Base-by-base conservation (phyloP, 2,888 invertebrate genomes). In the Brachylomia viminalis region DNA sequence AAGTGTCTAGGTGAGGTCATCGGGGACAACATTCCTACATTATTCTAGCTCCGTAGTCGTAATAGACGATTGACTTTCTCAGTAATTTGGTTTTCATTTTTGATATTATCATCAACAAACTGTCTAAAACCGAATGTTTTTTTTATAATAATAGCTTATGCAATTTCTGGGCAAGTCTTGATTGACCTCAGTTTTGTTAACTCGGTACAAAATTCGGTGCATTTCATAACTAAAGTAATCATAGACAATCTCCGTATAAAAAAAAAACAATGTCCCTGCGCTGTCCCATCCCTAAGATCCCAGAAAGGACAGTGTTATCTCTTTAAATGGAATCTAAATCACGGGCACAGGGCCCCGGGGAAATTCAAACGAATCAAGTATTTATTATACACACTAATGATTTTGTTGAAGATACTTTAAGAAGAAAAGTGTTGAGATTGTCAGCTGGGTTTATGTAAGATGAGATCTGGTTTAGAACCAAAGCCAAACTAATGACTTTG, bases 251-350 rank as follows among this genome's bases (percentile, higher is more conserved):
- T 33, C 20, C 33, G 6, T 49, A 8, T 49, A 27, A 27, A 72
- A 75, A 75, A 84, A n/a, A 13, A 10, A 6, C 61, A 67, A 72
- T 61, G 15, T 42, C 67, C 67, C 69, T 58, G 27, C 52, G 30
- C 49, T 20, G 17, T 56, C 42, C 54, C 54, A 68, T 17, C 62
- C 23, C 38, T 38, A 73, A 27, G 81, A 84, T 58, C 75, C 69
- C 68, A 77, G 74, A 59, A 72, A 79, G 76, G 79, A 79, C 75
- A 75, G 77, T 77, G 78, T 86, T 88, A 88, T 87, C 79, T 88
- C 70, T 85, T 82, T 82, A 87, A 87, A 87, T 77, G 71, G 75
- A 75, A 77, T 75, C 83, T 89, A 89, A 89, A 89, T 89, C 90
- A 85, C 86, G 71, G 72, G 62, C 64, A 87, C 80, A 42, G 72